A percentile compares a stretch with the other conserved stretches of the same genome.
These are phyloP conservation scores for Solenopsis fugax DNA, from an alignment of 1,140 invertebrate species.

Conservation along the genomic window DNA sequence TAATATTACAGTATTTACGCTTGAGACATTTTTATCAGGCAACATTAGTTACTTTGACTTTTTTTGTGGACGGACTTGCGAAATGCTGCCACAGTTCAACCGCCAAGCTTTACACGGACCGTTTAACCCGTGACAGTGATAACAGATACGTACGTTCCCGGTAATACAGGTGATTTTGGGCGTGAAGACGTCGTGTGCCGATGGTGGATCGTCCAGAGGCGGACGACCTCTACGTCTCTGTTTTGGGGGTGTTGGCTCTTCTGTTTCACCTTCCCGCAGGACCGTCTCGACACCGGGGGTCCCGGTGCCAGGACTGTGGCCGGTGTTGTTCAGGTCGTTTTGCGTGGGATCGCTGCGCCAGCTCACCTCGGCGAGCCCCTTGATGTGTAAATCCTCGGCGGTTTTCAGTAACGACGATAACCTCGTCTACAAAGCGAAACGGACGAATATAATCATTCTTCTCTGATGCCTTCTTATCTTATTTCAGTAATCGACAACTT, in stretches of 20 bases:
- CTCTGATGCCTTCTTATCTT: background rate
- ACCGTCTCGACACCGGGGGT: slow-evolving; percentile 86
- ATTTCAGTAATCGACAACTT: background rate
- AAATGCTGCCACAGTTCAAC: background rate
- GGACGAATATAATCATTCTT: slow-evolving; percentile 49
- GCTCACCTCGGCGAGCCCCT: slow-evolving; percentile 95
- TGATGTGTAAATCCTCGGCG: slow-evolving; percentile 96
- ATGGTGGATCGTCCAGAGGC: slow-evolving; percentile 89
- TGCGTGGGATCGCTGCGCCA: slow-evolving; percentile 90
- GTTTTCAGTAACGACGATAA: slow-evolving; percentile 95
- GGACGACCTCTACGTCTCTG: slow-evolving; percentile 88
- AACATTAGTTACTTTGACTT: background rate
- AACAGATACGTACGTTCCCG: slow-evolving; percentile 82
- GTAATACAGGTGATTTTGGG: slow-evolving; percentile 87
- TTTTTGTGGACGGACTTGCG: background rate
- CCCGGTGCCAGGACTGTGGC: slow-evolving; percentile 82
- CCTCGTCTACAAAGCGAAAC: slow-evolving; percentile 80
- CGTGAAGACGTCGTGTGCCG: slow-evolving; percentile 85
- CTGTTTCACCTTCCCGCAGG: slow-evolving; percentile 82
- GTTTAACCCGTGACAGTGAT: background rate
- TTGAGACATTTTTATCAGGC: background rate
- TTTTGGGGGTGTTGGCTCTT: slow-evolving; percentile 83
- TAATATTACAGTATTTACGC: too few species aligned
- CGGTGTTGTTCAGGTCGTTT: slow-evolving; percentile 83
- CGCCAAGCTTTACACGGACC: background rate